Percentiles rank a stretch among this genome's conserved stretches.
These are phyloP conservation scores for Phrynocephalus guinanensis DNA, from an alignment of 2,797 vertebrate genomes.

Conservation along the genomic window DNA sequence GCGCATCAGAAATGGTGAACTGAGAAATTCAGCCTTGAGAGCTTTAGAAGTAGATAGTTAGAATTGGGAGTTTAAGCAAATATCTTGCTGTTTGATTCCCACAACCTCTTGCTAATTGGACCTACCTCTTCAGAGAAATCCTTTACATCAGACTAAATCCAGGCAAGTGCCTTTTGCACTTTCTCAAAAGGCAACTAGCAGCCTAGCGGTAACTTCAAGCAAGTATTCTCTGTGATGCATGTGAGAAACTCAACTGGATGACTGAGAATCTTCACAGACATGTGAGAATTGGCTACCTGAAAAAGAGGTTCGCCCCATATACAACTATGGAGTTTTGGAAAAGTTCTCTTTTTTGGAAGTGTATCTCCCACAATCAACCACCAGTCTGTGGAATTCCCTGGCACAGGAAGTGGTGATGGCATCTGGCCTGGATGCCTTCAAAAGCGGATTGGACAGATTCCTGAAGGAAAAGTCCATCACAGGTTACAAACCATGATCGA, in stretches of 20 bases:
- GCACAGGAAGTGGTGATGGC: too few relatives aligned
- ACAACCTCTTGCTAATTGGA: too few relatives aligned
- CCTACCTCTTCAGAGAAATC: neutral
- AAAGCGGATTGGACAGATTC: too few relatives aligned
- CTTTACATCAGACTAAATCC: neutral
- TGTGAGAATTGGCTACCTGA: neutral
- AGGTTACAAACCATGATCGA: too few relatives aligned
- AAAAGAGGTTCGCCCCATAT: neutral
- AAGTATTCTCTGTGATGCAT: neutral
- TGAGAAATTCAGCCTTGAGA: neutral
- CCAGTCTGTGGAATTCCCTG: too few relatives aligned
- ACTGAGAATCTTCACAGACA: too few relatives aligned
- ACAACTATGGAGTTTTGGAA: neutral
- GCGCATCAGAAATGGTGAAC: neutral
- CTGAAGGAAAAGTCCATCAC: too few relatives aligned
- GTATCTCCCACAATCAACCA: neutral
- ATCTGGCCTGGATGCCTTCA: too few relatives aligned
- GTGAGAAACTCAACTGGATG: neutral
- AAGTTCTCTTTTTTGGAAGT: neutral
- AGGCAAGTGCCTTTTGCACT: neutral
- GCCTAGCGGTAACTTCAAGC: too few relatives aligned
- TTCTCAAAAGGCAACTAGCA: neutral
- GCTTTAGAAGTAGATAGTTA: neutral
- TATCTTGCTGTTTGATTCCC: too few relatives aligned
- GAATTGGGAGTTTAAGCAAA: neutral